A percentile compares a stretch with the other conserved stretches of the same genome.
Conservation (phyloP, 2,888 invertebrate genomes). For the Tetanocera ferruginea region DNA sequence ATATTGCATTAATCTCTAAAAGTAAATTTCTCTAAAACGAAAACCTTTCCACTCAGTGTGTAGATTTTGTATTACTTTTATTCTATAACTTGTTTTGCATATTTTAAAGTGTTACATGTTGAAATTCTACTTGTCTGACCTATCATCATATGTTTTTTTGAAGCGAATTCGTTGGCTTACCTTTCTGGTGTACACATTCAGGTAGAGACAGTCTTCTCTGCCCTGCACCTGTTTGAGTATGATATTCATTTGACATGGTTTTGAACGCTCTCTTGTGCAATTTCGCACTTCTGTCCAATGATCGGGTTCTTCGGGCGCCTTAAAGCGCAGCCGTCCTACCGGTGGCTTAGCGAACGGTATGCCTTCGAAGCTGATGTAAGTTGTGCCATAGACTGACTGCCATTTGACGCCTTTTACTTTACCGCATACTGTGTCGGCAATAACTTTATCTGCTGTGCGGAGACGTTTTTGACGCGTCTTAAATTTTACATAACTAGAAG, state of each 20-base stretch:
- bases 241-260: slow-evolving; percentile 66
- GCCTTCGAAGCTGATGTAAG: slow-evolving; percentile 67
- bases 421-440: slow-evolving; percentile 64
- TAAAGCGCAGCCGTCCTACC: slow-evolving; percentile 63
- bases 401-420: slow-evolving; percentile 67
- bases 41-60: background rate
- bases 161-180: slow-evolving; percentile 56
- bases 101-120: too few relatives aligned
- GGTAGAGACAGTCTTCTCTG: slow-evolving; percentile 72
- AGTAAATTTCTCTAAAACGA: background rate
- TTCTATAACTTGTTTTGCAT: background rate
- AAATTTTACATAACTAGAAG: slow-evolving; percentile 65
- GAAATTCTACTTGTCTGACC: too few relatives aligned
- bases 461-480: slow-evolving; percentile 64
- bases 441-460: slow-evolving; percentile 64
- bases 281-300: slow-evolving; percentile 70
- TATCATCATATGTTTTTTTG: too few relatives aligned
- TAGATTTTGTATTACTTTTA: background rate
- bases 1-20: background rate
- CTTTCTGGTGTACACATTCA: slow-evolving; percentile 70
- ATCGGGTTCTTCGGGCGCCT: slow-evolving; percentile 70
- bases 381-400: slow-evolving; percentile 63
- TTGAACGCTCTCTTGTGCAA: slow-evolving; percentile 65
- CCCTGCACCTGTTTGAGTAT: slow-evolving; percentile 69
- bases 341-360: slow-evolving; percentile 69